Evolutionary conservation across 2,797 vertebrate species (phyloP).

Genomic region (Sebastes reedi): DNA sequence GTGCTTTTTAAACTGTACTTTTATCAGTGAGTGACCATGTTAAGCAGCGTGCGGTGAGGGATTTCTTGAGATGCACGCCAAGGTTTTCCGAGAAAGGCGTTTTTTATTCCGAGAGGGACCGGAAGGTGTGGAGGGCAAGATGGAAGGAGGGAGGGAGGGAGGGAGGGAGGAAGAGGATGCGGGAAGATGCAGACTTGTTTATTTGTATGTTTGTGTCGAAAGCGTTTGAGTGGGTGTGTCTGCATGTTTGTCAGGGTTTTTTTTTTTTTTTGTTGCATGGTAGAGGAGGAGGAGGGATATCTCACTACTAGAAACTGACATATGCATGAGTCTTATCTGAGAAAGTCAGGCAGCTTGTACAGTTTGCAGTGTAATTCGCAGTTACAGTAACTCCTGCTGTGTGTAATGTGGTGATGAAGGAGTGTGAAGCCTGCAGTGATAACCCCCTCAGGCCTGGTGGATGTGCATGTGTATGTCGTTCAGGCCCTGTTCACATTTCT

Average conservation of each 20-base stretch:
- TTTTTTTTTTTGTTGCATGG: background rate
- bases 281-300: background rate
- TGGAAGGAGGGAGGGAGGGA: background rate
- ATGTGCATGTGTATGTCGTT: background rate
- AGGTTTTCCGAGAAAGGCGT: constrained; percentile 47
- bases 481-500: background rate
- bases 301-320: background rate
- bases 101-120: constrained; percentile 40
- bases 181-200: constrained; percentile 42
- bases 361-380: background rate
- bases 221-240: constrained; percentile 35
- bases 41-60: constrained; percentile 38
- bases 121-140: constrained; percentile 46
- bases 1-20: constrained; percentile 61
- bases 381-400: background rate
- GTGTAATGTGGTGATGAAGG: background rate
- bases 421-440: background rate
- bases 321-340: background rate
- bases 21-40: constrained; percentile 42
- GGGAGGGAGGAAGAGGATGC: background rate
- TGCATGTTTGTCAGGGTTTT: constrained; percentile 11
- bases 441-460: background rate
- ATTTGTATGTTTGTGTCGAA: constrained; percentile 38
- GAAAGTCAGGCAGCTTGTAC: background rate
- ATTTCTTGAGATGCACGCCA: constrained; percentile 50